A percentile compares a stretch with the other conserved stretches of the same genome.
Evolutionary conservation across 1,140 invertebrate genomes (phyloP).

Genomic region (Anastrepha obliqua): DNA sequence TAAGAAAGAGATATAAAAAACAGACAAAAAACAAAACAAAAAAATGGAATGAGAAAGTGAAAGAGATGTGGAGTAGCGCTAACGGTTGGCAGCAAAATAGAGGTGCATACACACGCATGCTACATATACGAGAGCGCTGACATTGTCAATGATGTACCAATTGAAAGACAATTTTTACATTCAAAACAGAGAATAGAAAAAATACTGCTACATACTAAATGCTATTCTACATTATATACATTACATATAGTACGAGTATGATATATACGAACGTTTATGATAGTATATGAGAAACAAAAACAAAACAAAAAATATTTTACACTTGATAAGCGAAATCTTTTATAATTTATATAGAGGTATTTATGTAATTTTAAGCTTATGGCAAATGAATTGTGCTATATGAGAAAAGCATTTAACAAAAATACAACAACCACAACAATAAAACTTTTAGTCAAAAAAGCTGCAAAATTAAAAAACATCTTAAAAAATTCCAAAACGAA

Average conservation of each 20-base stretch:
- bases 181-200: background rate
- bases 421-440: slow-evolving; percentile 26
- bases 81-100: background rate
- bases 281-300: slow-evolving; percentile 19
- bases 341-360: slow-evolving; percentile 49
- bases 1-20: background rate
- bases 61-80: background rate
- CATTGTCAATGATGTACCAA: slow-evolving; percentile 26
- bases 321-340: slow-evolving; percentile 52
- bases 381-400: slow-evolving; percentile 49
- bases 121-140: background rate
- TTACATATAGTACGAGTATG: slow-evolving; percentile 34
- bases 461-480: background rate
- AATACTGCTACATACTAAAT: slow-evolving; percentile 47
- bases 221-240: slow-evolving; percentile 49
- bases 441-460: slow-evolving; percentile 16
- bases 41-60: background rate
- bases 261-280: slow-evolving; percentile 25
- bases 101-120: slow-evolving; percentile 1
- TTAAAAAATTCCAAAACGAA: slow-evolving; percentile 8
- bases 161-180: slow-evolving; percentile 40
- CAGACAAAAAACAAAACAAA: background rate
- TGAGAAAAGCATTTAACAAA: slow-evolving; percentile 39
- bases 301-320: slow-evolving; percentile 23
- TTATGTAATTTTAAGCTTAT: slow-evolving; percentile 53